Percentiles rank a stretch among this genome's conserved stretches.
Conservation (phyloP, 2,888 invertebrate genomes). For the Lydus trimaculatus region DNA sequence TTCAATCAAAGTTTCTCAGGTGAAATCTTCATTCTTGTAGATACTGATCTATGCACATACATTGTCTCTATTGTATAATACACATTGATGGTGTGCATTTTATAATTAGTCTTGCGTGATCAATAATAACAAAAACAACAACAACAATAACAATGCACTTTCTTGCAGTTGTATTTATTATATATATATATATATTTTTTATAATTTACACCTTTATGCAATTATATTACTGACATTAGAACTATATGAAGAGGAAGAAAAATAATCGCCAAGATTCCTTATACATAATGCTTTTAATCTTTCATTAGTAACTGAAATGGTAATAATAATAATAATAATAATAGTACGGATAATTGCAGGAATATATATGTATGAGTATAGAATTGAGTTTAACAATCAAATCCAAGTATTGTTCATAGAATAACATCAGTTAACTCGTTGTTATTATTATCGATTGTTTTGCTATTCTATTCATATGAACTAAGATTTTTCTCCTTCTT, state of each 20-base stretch:
- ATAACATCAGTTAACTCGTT: neutral
- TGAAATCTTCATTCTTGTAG: neutral
- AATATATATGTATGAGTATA: neutral
- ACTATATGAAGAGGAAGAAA: neutral
- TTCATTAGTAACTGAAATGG: neutral
- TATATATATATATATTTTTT: neutral
- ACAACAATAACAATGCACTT: neutral
- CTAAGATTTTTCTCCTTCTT: neutral
- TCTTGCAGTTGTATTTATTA: conserved; percentile 3
- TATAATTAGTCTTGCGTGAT: conserved; percentile 16
- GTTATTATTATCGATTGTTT: neutral
- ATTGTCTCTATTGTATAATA: conserved; percentile 12
- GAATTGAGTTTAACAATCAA: neutral
- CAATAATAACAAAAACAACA: neutral
- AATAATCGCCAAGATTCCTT: neutral
- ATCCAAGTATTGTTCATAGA: neutral
- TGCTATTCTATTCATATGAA: neutral
- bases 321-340: conserved; percentile 1
- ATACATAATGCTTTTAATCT: neutral
- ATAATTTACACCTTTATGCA: conserved; percentile 7
- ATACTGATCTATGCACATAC: neutral
- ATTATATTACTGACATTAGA: conserved; percentile 3
- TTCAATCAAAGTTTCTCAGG: neutral
- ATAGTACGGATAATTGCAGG: neutral
- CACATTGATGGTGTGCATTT: conserved; percentile 7